Base-by-base conservation (phyloP, 1,140 invertebrate species). In the Bombus affinis region DNA sequence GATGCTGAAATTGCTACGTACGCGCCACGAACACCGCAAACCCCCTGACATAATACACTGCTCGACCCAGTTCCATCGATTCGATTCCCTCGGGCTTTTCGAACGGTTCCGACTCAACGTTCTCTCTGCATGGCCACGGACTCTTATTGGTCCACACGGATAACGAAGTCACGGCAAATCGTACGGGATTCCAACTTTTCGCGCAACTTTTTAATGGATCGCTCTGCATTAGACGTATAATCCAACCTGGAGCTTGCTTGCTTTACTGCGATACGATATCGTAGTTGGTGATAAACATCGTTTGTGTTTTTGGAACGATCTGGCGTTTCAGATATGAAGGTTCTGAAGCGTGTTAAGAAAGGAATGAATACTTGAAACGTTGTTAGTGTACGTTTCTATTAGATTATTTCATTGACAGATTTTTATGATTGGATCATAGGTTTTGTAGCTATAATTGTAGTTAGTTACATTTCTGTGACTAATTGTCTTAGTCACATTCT, bases 51-150 rank as follows among this genome's bases (percentile, higher is more conserved):
- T 75, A 79, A 85, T 75, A 81, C 78, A 70, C 80, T 44, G 15
- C 73, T 65, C 86, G 83, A 91, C 84, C 83, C 62, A 91, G 44
- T 87, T 91, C 73, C 81, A 72, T 86, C 77, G 80, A 86, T 91
- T 84, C 72, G 83, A 87, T 83, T 86, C 78, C 87, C 85, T 75
- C 84, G 73, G 76, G 87, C 80, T 74, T 80, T 88, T 89, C 74
- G 28, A 22, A n/a, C 65, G 37, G 28, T 44, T 37, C 25, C 32
- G n/a, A 18, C 47, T 28, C 22, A 25, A 3, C 4, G 53, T 57
- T 35, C 47, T 62, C 53, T 73, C 80, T 12, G 18, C 39, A n/a
- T 65, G 25, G 62, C 8, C 25, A 37, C 1, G 5, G n/a, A 62
- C 37, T 32, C 68, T 57, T 57, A 81, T 72, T 81, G 47, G 80